Conservation (phyloP, 2,113 vertebrate species). For the Nymphicus hollandicus region DNA sequence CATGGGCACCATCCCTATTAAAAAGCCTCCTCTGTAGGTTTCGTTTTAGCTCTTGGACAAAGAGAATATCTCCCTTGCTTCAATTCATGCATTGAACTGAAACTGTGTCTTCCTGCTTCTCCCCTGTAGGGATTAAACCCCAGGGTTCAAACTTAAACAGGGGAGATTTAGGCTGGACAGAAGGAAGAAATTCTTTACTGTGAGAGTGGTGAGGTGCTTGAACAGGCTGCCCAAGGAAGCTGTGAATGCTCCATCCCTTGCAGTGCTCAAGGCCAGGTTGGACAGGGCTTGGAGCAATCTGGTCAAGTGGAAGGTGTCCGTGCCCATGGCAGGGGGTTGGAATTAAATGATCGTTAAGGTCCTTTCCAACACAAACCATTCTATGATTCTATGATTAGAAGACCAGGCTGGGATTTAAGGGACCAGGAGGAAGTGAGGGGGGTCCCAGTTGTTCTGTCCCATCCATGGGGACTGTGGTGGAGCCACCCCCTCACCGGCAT, state of each 20-base stretch:
- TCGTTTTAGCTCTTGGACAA: neutral
- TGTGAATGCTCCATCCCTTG: neutral
- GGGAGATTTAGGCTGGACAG: neutral
- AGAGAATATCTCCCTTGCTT: neutral
- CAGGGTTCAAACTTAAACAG: neutral
- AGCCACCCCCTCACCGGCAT: fast-evolving
- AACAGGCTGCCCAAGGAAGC: neutral
- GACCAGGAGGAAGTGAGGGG: neutral
- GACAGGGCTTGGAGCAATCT: neutral
- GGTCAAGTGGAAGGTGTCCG: neutral
- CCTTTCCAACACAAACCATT: neutral
- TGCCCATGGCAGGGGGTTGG: neutral
- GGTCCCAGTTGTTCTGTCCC: neutral
- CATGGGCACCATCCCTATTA: neutral
- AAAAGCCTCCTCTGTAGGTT: neutral
- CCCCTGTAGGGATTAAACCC: neutral
- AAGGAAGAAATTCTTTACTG: neutral
- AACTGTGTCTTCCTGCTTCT: neutral
- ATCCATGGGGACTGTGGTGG: neutral
- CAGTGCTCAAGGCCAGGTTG: neutral
- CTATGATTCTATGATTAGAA: neutral
- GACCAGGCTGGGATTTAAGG: neutral
- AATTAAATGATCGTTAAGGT: neutral
- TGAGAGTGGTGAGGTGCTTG: neutral
- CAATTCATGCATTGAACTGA: neutral